A percentile compares a stretch with the other conserved stretches of the same genome.
These are phyloP conservation scores for Sceliomorpha sp. DNA, from an alignment of 2,888 invertebrate genomes.

Conservation along the genomic window DNA sequence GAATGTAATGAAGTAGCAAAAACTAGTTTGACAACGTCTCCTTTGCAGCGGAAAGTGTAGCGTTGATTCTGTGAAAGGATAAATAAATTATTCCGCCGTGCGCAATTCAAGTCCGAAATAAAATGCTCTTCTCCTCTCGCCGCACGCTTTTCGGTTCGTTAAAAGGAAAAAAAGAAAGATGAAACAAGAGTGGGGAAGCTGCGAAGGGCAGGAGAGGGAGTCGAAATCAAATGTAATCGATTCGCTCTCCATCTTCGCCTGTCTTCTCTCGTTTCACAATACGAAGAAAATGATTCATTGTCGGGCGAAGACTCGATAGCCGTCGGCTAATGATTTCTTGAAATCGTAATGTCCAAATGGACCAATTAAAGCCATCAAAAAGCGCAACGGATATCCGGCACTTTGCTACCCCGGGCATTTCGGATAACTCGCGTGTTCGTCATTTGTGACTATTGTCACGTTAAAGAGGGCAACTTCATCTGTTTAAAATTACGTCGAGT, in stretches of 20 bases:
- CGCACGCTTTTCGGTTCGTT: too few species aligned
- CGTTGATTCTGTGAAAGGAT: constrained; percentile 26
- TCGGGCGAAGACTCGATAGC: constrained; percentile 2
- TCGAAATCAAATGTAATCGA: too few species aligned
- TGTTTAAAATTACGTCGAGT: too few species aligned
- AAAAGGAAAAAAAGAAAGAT: too few species aligned
- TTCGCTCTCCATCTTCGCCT: too few species aligned
- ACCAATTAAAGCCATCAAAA: constrained; percentile 26
- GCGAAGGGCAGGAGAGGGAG: too few species aligned
- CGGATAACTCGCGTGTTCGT: constrained; percentile 1
- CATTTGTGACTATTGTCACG: not conserved
- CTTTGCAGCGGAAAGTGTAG: constrained; percentile 12
- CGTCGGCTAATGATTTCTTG: constrained; percentile 23
- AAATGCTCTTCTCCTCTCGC: constrained; percentile 16
- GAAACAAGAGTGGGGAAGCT: too few species aligned
- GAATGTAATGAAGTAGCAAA: constrained; percentile 24
- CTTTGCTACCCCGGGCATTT: constrained; percentile 16
- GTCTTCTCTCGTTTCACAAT: too few species aligned
- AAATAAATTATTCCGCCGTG: constrained; percentile 18
- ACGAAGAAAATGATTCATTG: not conserved
- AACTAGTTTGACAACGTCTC: constrained; percentile 10
- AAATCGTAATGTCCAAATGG: constrained; percentile 30
- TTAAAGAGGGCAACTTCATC: too few species aligned
- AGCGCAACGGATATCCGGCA: constrained; percentile 31
- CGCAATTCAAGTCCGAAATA: constrained; percentile 4